Conservation (phyloP, 2,888 invertebrate species). For the Apodemia duryi region DNA sequence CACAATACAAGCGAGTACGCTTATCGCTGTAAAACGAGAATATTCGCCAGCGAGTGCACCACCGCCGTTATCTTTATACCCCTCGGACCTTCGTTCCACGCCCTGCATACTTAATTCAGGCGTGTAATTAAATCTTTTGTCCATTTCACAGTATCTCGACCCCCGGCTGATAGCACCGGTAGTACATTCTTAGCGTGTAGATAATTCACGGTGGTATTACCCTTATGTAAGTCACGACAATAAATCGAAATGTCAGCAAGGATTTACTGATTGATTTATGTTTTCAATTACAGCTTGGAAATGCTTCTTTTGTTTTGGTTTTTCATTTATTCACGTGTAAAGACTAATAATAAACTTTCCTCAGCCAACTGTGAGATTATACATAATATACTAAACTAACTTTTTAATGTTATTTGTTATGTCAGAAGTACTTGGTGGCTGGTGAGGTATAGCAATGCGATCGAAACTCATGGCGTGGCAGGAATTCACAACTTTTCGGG, state of each 20-base stretch:
- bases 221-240: constrained; percentile 29
- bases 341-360: no score
- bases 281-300: background rate
- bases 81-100: constrained; percentile 39
- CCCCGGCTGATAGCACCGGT: constrained; percentile 43
- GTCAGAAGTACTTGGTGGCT: no score
- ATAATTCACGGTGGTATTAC: constrained; percentile 3
- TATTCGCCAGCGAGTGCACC: constrained; percentile 56
- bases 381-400: no score
- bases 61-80: constrained; percentile 34
- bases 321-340: background rate
- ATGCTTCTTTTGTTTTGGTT: background rate
- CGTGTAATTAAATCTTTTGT: constrained; percentile 79
- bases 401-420: no score
- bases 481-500: no score
- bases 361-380: no score
- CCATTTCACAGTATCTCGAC: constrained; percentile 52
- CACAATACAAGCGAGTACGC: constrained; percentile 25
- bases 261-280: constrained; percentile 55
- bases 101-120: constrained; percentile 70
- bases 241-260: constrained; percentile 52
- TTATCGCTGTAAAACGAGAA: constrained; percentile 30
- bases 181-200: constrained; percentile 2
- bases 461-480: no score
- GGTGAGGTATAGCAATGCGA: no score